phyloP scores from a whole-genome alignment of 2,113 vertebrate genomes.

The Piprites chloris region DNA sequence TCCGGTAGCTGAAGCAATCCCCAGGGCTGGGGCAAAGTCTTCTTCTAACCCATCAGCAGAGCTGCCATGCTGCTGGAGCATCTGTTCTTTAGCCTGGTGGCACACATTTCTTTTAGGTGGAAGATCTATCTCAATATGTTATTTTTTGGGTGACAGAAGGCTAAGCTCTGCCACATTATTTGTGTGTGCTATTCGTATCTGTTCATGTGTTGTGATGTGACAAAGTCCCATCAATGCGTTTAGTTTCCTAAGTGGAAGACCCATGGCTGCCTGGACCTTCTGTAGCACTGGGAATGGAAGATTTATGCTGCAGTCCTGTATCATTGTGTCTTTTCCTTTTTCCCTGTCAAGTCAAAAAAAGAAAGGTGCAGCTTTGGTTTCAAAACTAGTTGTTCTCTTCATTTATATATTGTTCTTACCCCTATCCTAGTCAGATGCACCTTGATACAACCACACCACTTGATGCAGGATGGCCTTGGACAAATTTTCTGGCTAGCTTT shows the following conservation, averaged over 20 bases:
- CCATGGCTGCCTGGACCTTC: neutral
- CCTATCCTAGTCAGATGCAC: neutral
- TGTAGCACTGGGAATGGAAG: neutral
- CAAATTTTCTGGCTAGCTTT: neutral
- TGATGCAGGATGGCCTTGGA: neutral
- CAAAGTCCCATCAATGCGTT: neutral
- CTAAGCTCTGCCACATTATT: neutral
- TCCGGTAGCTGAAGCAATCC: neutral
- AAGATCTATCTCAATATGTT: neutral
- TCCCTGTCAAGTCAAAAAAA: neutral
- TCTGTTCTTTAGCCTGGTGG: neutral
- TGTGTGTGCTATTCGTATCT: neutral
- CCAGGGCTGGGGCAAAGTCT: fast-evolving
- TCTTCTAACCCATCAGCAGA: neutral
- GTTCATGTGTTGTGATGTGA: neutral
- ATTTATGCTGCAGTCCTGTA: neutral
- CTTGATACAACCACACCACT: fast-evolving
- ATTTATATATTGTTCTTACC: neutral
- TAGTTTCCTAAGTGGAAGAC: neutral
- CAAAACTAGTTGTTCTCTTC: neutral
- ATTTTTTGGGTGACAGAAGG: neutral
- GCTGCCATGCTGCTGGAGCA: neutral
- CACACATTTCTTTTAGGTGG: neutral
- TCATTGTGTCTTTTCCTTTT: neutral
- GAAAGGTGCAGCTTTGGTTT: neutral